Evolutionary conservation across 2,113 vertebrate genomes (phyloP), one percentile per base, ranked within the genome.

Genomic region (Tyrannus savana): DNA sequence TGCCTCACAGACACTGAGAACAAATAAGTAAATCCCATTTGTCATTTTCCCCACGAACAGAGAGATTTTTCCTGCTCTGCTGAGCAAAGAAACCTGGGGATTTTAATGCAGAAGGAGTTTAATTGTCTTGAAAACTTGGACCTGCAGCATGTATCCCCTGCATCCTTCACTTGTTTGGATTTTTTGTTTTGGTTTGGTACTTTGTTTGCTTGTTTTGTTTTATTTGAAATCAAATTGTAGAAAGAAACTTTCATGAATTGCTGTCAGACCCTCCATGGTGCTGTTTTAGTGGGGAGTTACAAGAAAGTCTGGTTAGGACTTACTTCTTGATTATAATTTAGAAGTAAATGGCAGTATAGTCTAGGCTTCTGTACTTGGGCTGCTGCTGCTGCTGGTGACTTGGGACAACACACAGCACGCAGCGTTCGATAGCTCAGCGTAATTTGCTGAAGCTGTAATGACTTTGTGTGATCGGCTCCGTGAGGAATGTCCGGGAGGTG

Each of bases 391-490:
- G 60, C 11, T 50, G 63, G 4, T 14, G 53, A 35, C 24, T 47
- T 47, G 44, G 88, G 49, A 35, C 64, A 55, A 4, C 7, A 6
- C 1, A 2, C 3, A 5, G 41, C 35, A 33, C 75, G 3, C 23
- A 1, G 56, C 1, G 60, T 31, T 71, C 30, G 19, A 18, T 17
- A 28, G 11, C 17, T 18, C 9, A 7, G 28, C 0, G 5, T 31
- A 2, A 33, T 23, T 35, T 33, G 19, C 7, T 2, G 2, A 44
- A 64, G 59, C 44, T n/a, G 0, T 23, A 8, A 37, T 10, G 2
- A 1, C 50, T 37, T 8, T 19, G 67, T 33, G 2, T 0, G 1
- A 2, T 37, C 63, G 5, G 53, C 24, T 12, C 42, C 0, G 8
- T 2, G 41, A 7, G 6, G 28, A 3, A 5, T 14, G 19, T 37